Base-by-base conservation (phyloP, 2,113 vertebrate genomes). In the Hucho hucho region DNA sequence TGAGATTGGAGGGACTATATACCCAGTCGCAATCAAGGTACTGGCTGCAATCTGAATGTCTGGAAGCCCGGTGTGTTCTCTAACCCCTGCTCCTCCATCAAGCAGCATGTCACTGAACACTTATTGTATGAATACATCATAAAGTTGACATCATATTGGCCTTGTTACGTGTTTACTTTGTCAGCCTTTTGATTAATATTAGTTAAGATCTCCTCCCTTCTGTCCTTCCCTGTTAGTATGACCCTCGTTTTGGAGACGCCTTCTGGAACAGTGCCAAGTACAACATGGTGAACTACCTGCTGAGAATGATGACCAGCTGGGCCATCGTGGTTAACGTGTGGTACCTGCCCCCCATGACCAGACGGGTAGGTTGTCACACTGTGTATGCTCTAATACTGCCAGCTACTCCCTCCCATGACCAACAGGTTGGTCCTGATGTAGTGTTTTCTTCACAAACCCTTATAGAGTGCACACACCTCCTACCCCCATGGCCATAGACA, bases 181-280 rank as follows among this genome's bases (percentile, higher is more conserved):
- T 64, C 25, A 24, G 13, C 16, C 25, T 32, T 66, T 26, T 28
- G 64, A 66, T 26, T 66, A 3, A 66, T 16, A 24, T 5, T 66
- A 20, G 4, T 29, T 16, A 1, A 24, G 20, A n/a, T 68, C 5
- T 43, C 32, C 7, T 73, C 24, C 16, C 25, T 16, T 24, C 24
- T 13, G 1, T 84, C 9, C 72, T 26, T 70, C 13, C 59, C 65
- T 26, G 73, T 81, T 79, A 99, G 97, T 99, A 99, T 43, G 95
- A 99, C 74, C 95, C 97, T 22, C 95, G 94, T 67, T 98, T 99
- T 79, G 97, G 97, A 2, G 97, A 99, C 2, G 96, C 97, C 0
- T 99, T 98, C 90, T 99, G 97, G 97, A 98, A 99, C 89, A 99
- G 97, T 84, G 92, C 94, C 70, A 98, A 98, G 64, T 94, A 95